A percentile compares a stretch with the other conserved stretches of the same genome.
Evolutionary conservation across 2,888 invertebrate genomes (phyloP).

Genomic region (Macrostomum cliftonense): DNA sequence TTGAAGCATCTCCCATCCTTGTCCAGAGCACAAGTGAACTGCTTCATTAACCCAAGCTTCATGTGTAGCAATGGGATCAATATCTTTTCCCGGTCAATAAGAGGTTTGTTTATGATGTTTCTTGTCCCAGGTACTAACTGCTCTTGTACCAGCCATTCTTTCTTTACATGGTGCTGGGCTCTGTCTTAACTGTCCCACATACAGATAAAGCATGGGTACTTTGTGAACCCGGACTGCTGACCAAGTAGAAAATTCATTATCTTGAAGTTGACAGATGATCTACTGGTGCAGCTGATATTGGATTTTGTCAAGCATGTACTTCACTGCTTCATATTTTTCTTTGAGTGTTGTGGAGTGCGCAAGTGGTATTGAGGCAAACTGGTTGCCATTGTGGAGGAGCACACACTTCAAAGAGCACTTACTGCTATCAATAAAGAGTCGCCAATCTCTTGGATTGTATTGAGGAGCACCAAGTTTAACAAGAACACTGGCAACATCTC

Average conservation of each 20-base stretch:
- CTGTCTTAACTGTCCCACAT: conserved; percentile 17
- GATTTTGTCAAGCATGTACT: not conserved
- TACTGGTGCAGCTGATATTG: conserved; percentile 2
- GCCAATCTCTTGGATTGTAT: not conserved
- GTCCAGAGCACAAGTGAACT: conserved; percentile 11
- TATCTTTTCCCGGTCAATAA: too few species aligned
- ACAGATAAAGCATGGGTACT: conserved; percentile 18
- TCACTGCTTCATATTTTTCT: not conserved
- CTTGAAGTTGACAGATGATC: conserved; percentile 8
- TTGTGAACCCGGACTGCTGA: conserved; percentile 20
- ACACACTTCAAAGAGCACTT: not conserved
- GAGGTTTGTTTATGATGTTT: not conserved
- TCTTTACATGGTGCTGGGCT: conserved; percentile 12
- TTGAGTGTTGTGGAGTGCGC: not conserved
- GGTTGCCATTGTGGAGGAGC: not conserved
- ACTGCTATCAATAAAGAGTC: not conserved
- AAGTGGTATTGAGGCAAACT: not conserved
- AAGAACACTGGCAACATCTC: too few species aligned
- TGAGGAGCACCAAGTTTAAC: too few species aligned
- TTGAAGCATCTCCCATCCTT: conserved; percentile 13
- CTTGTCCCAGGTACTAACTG: not conserved
- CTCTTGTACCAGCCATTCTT: conserved; percentile 8
- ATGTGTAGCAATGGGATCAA: too few species aligned
- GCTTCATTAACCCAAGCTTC: conserved; percentile 20
- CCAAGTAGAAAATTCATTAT: conserved; percentile 16